A percentile compares a stretch with the other conserved stretches of the same genome.
Conservation (phyloP, 2,888 invertebrate genomes). For the Prionchulus punctatus region DNA sequence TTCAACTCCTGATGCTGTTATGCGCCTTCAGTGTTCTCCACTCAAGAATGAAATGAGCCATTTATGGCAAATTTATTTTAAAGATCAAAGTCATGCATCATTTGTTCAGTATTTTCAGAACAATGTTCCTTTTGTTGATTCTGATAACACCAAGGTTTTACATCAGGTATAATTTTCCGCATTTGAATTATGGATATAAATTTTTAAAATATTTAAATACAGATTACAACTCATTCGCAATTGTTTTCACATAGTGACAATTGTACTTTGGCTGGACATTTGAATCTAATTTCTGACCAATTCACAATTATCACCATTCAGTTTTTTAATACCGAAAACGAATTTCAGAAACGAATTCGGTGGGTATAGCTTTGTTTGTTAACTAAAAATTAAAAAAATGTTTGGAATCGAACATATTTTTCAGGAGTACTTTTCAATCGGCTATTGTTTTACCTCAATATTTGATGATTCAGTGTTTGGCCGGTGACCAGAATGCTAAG, state of each 20-base stretch:
- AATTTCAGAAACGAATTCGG: neutral
- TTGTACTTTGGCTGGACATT: neutral
- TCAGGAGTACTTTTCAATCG: neutral
- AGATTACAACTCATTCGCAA: neutral
- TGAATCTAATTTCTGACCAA: neutral
- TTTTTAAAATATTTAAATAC: no score
- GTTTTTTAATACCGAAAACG: neutral
- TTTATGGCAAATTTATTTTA: neutral
- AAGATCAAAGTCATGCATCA: neutral
- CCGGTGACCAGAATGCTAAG: neutral
- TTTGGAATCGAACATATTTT: neutral
- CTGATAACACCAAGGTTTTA: no score
- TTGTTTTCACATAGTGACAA: neutral
- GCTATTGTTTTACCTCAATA: neutral
- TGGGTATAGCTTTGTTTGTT: neutral
- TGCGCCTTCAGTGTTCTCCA: neutral
- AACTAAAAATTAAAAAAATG: neutral
- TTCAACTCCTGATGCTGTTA: neutral
- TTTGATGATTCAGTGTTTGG: neutral
- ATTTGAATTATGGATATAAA: no score
- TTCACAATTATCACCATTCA: neutral
- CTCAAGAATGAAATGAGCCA: neutral
- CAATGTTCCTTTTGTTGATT: no score
- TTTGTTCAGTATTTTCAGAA: neutral
- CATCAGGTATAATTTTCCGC: no score